phyloP scores from a whole-genome alignment of 2,113 vertebrate genomes.

The Sylvia atricapilla region DNA sequence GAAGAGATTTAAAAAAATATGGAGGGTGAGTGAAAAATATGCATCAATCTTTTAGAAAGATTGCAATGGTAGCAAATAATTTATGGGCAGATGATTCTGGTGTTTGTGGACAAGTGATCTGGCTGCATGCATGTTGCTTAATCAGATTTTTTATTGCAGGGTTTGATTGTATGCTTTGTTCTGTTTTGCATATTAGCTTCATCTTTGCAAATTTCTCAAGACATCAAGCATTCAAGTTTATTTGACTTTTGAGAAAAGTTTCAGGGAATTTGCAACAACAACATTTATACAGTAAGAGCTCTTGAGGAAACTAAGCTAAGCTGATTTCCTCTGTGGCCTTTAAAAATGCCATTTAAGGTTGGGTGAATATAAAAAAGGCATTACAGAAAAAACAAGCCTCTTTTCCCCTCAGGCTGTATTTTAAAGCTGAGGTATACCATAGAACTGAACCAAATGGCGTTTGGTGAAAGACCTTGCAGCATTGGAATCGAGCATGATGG shows the following conservation, averaged over 20 bases:
- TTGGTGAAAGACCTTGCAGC: not conserved
- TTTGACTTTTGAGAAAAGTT: constrained; percentile 31
- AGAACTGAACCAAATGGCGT: not conserved
- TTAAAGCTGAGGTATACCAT: not conserved
- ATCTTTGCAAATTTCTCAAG: not conserved
- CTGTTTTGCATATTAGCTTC: not conserved
- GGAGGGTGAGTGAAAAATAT: constrained; percentile 85
- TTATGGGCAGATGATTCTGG: not conserved
- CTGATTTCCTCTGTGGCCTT: constrained; percentile 22
- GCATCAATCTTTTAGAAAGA: not conserved
- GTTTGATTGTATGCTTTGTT: not conserved
- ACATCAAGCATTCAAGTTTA: not conserved
- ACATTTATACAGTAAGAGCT: not conserved
- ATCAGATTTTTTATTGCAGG: not conserved
- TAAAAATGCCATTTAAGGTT: not conserved
- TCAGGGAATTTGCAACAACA: not conserved
- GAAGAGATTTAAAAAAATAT: constrained; percentile 84
- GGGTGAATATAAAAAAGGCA: not conserved
- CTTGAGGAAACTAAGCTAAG: not conserved
- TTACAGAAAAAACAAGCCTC: not conserved
- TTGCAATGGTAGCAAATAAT: not conserved
- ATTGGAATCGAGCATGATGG: not conserved
- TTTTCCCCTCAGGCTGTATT: not conserved
- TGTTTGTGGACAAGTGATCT: not conserved
- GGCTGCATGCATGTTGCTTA: not conserved